phyloP scores from a whole-genome alignment of 2,797 vertebrate species.

The Eleutherodactylus coqui region DNA sequence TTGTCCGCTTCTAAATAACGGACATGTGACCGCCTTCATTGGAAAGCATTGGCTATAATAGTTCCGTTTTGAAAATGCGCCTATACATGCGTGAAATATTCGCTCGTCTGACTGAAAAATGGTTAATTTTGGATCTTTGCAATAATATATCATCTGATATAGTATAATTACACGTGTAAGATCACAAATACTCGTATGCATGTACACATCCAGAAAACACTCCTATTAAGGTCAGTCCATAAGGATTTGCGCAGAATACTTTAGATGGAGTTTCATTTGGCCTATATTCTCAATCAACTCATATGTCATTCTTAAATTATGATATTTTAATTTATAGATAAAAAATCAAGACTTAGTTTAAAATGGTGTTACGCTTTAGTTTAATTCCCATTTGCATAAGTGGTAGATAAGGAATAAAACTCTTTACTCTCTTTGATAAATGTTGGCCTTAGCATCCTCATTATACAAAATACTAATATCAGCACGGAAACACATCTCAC shows the following conservation, averaged over 20 bases:
- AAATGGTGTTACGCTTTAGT: conserved; percentile 38
- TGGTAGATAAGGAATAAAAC: conserved; percentile 43
- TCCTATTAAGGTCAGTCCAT: conserved; percentile 15
- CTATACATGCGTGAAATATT: too few species aligned
- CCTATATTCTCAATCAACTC: conserved; percentile 46
- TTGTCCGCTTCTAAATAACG: too few species aligned
- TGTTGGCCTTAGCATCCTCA: conserved; percentile 12
- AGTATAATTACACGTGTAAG: background rate
- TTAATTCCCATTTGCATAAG: conserved; percentile 51
- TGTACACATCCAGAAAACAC: conserved; percentile 11
- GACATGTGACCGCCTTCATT: too few species aligned
- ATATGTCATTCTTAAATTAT: conserved; percentile 50
- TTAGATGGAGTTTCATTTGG: conserved; percentile 9
- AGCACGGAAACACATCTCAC: background rate
- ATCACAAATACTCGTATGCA: background rate
- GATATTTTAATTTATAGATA: conserved; percentile 47
- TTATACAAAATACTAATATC: conserved; percentile 40
- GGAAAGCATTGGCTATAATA: too few species aligned
- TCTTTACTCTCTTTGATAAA: conserved; percentile 34
- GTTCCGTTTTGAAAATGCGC: too few species aligned
- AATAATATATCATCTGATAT: background rate
- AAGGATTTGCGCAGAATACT: conserved; percentile 21
- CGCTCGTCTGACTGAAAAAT: too few species aligned
- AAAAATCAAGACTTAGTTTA: conserved; percentile 52
- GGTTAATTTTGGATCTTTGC: background rate